These are phyloP conservation scores for Tadarida brasiliensis DNA, from an alignment of 2,797 vertebrate genomes.

Conservation along the genomic window DNA sequence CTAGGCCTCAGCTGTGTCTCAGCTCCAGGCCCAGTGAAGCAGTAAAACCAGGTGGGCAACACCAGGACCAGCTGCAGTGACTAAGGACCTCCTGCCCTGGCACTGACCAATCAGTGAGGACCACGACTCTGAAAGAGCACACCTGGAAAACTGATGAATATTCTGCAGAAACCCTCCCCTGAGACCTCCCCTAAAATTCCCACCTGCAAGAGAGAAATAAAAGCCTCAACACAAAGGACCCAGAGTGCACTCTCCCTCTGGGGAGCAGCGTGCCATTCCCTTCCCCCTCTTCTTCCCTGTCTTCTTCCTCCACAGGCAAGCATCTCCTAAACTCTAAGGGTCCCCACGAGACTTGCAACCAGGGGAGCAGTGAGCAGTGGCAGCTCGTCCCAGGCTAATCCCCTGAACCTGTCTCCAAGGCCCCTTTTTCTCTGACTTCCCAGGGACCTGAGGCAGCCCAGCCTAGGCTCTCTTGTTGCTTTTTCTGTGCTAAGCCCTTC, in stretches of 20 bases:
- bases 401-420: not conserved
- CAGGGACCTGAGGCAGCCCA: not conserved
- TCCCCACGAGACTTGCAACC: not conserved
- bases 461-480: not conserved
- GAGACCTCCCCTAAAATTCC: not conserved
- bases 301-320: not conserved
- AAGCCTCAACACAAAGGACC: not conserved
- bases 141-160: not conserved
- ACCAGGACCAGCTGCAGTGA: not conserved
- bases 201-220: not conserved
- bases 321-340: not conserved
- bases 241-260: not conserved
- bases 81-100: not conserved
- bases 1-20: not conserved
- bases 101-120: not conserved
- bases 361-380: not conserved
- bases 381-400: not conserved
- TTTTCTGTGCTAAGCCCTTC: not conserved
- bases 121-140: not conserved
- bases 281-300: not conserved
- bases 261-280: not conserved
- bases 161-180: not conserved
- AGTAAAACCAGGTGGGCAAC: not conserved
- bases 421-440: not conserved
- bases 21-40: not conserved